A percentile compares a stretch with the other conserved stretches of the same genome.
Evolutionary conservation across 2,888 invertebrate genomes (phyloP).

Genomic region (Drosophila merina): DNA sequence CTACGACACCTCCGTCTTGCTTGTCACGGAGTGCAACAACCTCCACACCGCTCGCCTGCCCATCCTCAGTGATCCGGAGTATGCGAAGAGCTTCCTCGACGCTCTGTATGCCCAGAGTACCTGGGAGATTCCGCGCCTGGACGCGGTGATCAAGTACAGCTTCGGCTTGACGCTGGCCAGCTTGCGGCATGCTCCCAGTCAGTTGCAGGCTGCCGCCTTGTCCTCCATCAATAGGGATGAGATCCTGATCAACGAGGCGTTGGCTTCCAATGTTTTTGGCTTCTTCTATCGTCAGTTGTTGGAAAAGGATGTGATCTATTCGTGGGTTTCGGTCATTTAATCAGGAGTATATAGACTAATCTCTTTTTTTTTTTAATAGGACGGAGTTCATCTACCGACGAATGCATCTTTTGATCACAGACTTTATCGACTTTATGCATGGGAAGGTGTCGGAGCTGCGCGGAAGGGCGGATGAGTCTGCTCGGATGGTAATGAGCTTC

Average conservation of each 20-base stretch:
- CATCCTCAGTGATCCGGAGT: slow-evolving; percentile 86
- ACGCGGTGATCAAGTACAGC: slow-evolving; percentile 88
- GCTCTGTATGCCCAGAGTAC: slow-evolving; percentile 82
- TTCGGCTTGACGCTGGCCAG: slow-evolving; percentile 89
- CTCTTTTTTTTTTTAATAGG: slow-evolving; percentile 42
- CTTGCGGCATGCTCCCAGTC: slow-evolving; percentile 86
- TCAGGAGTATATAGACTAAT: not conserved
- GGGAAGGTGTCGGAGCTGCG: slow-evolving; percentile 93
- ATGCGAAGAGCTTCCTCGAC: slow-evolving; percentile 85
- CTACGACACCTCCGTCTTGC: slow-evolving; percentile 91
- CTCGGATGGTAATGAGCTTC: slow-evolving; percentile 90
- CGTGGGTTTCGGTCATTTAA: slow-evolving; percentile 77
- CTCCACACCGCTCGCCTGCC: slow-evolving; percentile 88
- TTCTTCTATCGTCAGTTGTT: slow-evolving; percentile 90
- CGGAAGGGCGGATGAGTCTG: slow-evolving; percentile 94
- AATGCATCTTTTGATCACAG: slow-evolving; percentile 93
- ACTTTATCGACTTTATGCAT: slow-evolving; percentile 96
- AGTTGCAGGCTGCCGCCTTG: slow-evolving; percentile 85
- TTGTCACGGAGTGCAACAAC: slow-evolving; percentile 90
- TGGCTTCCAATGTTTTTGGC: slow-evolving; percentile 91
- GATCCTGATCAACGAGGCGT: slow-evolving; percentile 90
- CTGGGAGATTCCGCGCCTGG: slow-evolving; percentile 75
- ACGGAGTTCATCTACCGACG: slow-evolving; percentile 93
- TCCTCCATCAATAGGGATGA: slow-evolving; percentile 90
- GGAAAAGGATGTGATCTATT: slow-evolving; percentile 88